Base-by-base conservation (phyloP, 2,113 vertebrate genomes). In the Chaenogobius annularis region DNA sequence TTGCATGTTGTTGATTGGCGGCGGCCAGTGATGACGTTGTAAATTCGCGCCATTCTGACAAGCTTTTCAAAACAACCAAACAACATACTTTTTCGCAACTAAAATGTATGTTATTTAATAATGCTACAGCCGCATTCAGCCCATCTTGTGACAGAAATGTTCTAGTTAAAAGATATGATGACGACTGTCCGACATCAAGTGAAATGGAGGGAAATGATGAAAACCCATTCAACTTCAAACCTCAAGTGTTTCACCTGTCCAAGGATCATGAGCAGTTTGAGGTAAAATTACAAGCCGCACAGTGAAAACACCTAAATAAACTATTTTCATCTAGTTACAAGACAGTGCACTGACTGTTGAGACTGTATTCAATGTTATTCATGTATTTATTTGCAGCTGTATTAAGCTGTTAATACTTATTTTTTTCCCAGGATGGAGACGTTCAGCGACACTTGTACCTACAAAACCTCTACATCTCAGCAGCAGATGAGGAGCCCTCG, bases 391-490 rank as follows among this genome's bases (percentile, higher is more conserved):
- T 19, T 17, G 8, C 31, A 55, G n/a, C 12, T 55, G 10, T 62
- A 35, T 37, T 20, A 62, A 19, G 22, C 6, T 59, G 26, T 37
- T 63, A 7, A 15, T 8, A 22, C 10, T 77, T n/a, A n/a, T n/a
- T n/a, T 35, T 74, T 35, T 76, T 66, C 26, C 46, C 75, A 97
- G 96, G 95, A 96, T 76, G 95, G 95, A 1, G 96, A 97, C 74
- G 83, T 97, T 12, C 91, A 92, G 56, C 88, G 96, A 72, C 96
- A 97, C 82, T 81, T 96, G 78, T 96, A 95, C 48, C 87, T 97
- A 3, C 94, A 92, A 70, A 92, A 95, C 65, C 85, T 94, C 13
- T 89, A 92, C 70, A 84, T 83, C 55, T 83, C 88, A 0, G 73
- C 81, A 22, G 56, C 77, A 10, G 90, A 95, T 17, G 91, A 91